A percentile compares a stretch with the other conserved stretches of the same genome.
Conservation (phyloP, 2,888 invertebrate species). For the Eueremaeus valkanovi region DNA sequence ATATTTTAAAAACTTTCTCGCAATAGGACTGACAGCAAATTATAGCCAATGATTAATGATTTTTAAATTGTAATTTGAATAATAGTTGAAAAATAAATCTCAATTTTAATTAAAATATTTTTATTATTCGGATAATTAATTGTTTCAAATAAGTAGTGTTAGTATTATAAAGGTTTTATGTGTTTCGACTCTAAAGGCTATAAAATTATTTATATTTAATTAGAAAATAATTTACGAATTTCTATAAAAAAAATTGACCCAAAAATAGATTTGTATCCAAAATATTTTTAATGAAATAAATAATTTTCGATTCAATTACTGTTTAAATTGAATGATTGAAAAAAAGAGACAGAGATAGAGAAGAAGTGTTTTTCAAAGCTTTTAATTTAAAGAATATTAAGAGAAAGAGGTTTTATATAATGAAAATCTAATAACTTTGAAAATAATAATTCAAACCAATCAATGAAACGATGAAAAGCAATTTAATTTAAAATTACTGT, state of each 20-base stretch:
- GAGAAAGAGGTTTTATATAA: conserved; percentile 7
- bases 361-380: neutral
- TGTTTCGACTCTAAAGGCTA: too few species aligned
- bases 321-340: conserved; percentile 8
- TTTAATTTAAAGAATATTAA: neutral
- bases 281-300: neutral
- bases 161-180: too few species aligned
- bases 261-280: neutral
- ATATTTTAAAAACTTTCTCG: conserved; percentile 5
- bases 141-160: too few species aligned
- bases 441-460: conserved; percentile 34
- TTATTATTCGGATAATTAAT: neutral
- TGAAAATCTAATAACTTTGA: conserved; percentile 24
- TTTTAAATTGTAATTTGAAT: conserved; percentile 25
- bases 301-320: neutral
- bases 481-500: conserved; percentile 29
- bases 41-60: conserved; percentile 24
- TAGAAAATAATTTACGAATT: neutral
- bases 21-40: conserved; percentile 4
- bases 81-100: neutral
- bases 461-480: conserved; percentile 34
- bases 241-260: neutral
- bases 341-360: neutral
- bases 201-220: neutral
- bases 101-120: conserved; percentile 18